A percentile compares a stretch with the other conserved stretches of the same genome.
Conservation (phyloP, 1,140 invertebrate genomes). For the Zophobas atratus region DNA sequence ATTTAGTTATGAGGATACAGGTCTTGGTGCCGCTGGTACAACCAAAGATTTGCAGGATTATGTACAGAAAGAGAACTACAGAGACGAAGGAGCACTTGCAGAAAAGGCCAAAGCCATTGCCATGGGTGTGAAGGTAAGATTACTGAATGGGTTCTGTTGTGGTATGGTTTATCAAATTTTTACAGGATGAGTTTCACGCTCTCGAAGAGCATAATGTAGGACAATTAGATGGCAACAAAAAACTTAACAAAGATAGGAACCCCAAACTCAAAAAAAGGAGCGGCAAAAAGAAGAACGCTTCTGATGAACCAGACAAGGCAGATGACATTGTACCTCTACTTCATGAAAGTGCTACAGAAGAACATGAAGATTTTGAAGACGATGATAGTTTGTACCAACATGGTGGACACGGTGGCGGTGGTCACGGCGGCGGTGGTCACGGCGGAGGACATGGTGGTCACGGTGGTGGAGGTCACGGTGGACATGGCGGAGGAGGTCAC, state of each 20-base stretch:
- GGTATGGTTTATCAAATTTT: too few species aligned
- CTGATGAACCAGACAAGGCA: slow-evolving; percentile 5
- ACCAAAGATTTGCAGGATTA: slow-evolving; percentile 43
- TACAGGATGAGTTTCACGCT: too few species aligned
- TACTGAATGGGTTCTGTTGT: too few species aligned
- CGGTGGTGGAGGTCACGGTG: neutral
- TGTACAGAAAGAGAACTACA: slow-evolving; percentile 15
- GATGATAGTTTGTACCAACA: neutral
- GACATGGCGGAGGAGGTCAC: slow-evolving; percentile 12
- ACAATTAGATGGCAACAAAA: slow-evolving; percentile 46
- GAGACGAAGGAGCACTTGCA: neutral
- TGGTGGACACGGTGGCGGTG: neutral
- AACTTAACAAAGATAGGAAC: slow-evolving; percentile 31
- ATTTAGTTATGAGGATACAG: neutral
- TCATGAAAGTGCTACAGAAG: slow-evolving; percentile 20
- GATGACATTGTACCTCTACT: neutral
- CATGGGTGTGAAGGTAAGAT: slow-evolving; percentile 12
- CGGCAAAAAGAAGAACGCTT: neutral
- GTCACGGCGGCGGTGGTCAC: slow-evolving; percentile 6
- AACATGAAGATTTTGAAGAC: slow-evolving; percentile 20
- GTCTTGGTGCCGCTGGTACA: slow-evolving; percentile 14
- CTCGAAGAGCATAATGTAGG: neutral
- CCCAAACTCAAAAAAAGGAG: slow-evolving; percentile 8
- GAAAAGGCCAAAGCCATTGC: slow-evolving; percentile 33
- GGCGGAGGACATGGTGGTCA: slow-evolving; percentile 21